Conservation (phyloP, 2,888 invertebrate genomes). For the Incurvaria masculella region DNA sequence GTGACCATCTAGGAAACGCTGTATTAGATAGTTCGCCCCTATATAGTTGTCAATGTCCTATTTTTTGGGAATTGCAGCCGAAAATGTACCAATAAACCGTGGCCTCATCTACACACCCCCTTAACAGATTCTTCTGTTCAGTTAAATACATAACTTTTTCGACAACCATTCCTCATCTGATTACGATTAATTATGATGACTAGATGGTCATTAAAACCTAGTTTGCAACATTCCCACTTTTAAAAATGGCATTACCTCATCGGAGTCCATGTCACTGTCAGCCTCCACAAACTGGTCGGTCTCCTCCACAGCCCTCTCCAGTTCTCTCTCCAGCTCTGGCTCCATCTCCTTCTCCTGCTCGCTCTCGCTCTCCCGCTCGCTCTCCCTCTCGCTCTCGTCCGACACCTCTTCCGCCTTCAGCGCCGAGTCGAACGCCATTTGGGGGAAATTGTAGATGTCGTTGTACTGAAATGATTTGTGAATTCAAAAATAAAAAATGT, state of each 20-base stretch:
- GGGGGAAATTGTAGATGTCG: conserved; percentile 97
- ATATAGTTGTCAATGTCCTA: not conserved
- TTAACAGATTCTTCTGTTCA: too few species aligned
- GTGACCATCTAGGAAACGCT: not conserved
- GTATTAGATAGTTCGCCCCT: not conserved
- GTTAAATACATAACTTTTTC: too few species aligned
- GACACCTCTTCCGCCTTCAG: conserved; percentile 83
- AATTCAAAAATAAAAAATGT: not conserved
- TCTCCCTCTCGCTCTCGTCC: conserved; percentile 64
- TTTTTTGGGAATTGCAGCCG: not conserved
- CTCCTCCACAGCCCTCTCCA: conserved; percentile 59
- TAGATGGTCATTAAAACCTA: too few species aligned
- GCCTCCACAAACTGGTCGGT: conserved; percentile 68
- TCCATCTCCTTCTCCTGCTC: conserved; percentile 56
- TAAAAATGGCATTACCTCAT: conserved; percentile 40
- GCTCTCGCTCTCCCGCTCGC: conserved; percentile 56
- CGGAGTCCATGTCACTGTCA: conserved; percentile 61
- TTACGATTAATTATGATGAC: too few species aligned
- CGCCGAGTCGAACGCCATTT: conserved; percentile 92
- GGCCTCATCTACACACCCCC: too few species aligned
- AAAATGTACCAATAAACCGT: too few species aligned
- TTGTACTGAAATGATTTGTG: conserved; percentile 72
- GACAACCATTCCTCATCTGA: too few species aligned
- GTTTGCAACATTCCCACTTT: too few species aligned
- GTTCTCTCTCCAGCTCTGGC: conserved; percentile 61